Evolutionary conservation across 2,797 vertebrate species (phyloP).

Genomic region (Chelmon rostratus): DNA sequence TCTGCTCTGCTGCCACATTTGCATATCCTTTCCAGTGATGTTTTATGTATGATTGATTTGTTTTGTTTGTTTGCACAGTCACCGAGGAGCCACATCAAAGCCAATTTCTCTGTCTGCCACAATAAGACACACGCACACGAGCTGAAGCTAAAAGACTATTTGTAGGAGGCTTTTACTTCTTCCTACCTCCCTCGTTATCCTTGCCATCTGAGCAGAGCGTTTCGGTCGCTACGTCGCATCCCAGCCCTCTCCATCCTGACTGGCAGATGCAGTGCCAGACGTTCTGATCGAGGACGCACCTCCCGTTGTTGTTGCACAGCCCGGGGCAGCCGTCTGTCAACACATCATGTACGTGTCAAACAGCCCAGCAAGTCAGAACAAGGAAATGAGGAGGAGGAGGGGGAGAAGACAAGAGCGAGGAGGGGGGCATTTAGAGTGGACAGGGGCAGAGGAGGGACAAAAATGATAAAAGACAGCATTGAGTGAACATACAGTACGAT

Average conservation of each 20-base stretch:
- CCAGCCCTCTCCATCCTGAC: conserved; percentile 96
- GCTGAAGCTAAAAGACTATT: conserved; percentile 59
- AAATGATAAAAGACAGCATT: conserved; percentile 83
- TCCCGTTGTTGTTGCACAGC: conserved; percentile 98
- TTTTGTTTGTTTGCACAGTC: conserved; percentile 74
- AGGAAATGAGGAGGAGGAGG: conserved; percentile 52
- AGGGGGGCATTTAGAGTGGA: conserved; percentile 62
- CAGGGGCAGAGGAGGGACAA: conserved; percentile 64
- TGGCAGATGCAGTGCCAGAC: conserved; percentile 99
- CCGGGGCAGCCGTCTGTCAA: conserved; percentile 98
- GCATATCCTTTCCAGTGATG: conserved; percentile 68
- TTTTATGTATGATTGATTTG: conserved; percentile 81
- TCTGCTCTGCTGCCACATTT: conserved; percentile 64
- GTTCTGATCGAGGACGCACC: conserved; percentile 97
- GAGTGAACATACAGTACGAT: conserved; percentile 86
- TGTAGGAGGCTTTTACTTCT: conserved; percentile 47
- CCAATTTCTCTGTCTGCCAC: conserved; percentile 43
- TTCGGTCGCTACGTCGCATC: conserved; percentile 98
- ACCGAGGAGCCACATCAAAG: conserved; percentile 75
- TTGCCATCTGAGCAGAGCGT: conserved; percentile 97
- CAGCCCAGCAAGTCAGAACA: conserved; percentile 51
- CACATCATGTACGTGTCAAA: conserved; percentile 80
- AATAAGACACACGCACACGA: conserved; percentile 22
- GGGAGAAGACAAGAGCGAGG: conserved; percentile 49
- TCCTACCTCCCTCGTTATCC: conserved; percentile 98